phyloP scores from a whole-genome alignment of 2,113 vertebrate genomes.

The Hemichromis elongatus region DNA sequence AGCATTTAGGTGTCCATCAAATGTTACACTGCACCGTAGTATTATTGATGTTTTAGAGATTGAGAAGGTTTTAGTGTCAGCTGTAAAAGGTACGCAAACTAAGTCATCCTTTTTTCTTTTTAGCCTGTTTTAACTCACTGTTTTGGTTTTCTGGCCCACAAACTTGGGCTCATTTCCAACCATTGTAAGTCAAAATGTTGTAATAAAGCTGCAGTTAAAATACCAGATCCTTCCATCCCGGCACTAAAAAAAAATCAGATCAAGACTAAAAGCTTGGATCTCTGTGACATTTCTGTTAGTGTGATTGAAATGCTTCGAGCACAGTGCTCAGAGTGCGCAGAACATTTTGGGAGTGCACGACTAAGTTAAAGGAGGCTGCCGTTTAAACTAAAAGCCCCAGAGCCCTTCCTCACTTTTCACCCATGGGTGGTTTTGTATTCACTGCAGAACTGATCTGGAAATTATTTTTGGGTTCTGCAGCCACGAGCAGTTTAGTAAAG shows the following conservation, averaged over 20 bases:
- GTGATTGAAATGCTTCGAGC: background rate
- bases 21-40: background rate
- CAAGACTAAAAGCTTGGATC: background rate
- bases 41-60: background rate
- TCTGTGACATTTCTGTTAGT: background rate
- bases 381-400: background rate
- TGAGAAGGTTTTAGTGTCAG: background rate
- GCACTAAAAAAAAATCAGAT: too few relatives aligned
- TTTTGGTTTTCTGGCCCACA: background rate
- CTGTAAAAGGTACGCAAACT: background rate
- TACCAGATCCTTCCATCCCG: background rate
- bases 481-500: background rate
- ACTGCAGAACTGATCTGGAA: background rate
- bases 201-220: background rate
- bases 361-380: background rate
- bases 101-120: background rate
- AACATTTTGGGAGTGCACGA: background rate
- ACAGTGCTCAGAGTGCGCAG: background rate
- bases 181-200: background rate
- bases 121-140: background rate
- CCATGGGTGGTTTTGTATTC: background rate
- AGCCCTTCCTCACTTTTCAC: background rate
- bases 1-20: background rate
- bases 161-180: background rate
- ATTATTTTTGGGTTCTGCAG: background rate